A percentile compares a stretch with the other conserved stretches of the same genome.
These are phyloP conservation scores for Dicaeum eximium DNA, from an alignment of 2,113 vertebrate species.

Conservation along the genomic window DNA sequence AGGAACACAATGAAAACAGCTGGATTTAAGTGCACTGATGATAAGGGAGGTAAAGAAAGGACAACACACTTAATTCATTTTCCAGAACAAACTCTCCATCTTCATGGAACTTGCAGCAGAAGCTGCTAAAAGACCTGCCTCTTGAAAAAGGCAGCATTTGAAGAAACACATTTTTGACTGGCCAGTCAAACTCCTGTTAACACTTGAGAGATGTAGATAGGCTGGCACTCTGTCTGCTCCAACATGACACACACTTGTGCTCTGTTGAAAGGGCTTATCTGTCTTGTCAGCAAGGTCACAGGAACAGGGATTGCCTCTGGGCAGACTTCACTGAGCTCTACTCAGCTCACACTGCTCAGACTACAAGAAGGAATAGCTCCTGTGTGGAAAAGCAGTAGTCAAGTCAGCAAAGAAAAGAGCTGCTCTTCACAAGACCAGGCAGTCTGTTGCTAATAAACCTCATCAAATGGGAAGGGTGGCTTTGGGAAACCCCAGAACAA, in stretches of 20 bases:
- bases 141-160: neutral
- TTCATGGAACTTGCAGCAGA: neutral
- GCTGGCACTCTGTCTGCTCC: neutral
- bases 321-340: neutral
- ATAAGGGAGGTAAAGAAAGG: neutral
- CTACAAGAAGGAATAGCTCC: neutral
- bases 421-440: neutral
- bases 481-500: neutral
- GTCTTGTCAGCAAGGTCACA: neutral
- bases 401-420: neutral
- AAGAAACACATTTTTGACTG: neutral
- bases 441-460: neutral
- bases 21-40: neutral
- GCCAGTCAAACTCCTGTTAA: constrained; percentile 45
- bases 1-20: neutral
- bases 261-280: constrained; percentile 51
- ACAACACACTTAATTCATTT: neutral
- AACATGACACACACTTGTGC: neutral
- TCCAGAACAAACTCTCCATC: neutral
- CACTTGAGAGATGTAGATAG: constrained; percentile 4
- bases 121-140: neutral
- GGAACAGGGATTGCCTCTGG: neutral
- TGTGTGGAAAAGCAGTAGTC: neutral
- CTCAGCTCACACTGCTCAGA: neutral
- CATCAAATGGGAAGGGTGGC: neutral